These are phyloP conservation scores for Numida meleagris DNA, from an alignment of 2,113 vertebrate species.

Conservation along the genomic window DNA sequence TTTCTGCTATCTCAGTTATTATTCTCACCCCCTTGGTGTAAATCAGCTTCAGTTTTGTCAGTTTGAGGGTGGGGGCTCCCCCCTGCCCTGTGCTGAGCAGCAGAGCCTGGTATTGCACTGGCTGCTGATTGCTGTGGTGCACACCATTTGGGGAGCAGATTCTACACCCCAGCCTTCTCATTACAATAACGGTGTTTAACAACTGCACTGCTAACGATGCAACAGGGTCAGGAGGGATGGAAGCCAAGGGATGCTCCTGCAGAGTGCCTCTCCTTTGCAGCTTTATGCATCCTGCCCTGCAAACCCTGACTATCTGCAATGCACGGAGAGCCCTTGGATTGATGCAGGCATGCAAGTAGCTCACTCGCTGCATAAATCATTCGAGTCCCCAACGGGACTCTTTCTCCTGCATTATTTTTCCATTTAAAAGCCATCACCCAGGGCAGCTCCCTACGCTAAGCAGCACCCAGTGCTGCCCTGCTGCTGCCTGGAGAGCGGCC, in stretches of 20 bases:
- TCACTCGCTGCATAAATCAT: neutral
- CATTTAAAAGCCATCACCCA: neutral
- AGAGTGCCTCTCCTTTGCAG: neutral
- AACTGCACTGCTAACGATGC: neutral
- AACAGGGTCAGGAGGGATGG: neutral
- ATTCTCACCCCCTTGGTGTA: neutral
- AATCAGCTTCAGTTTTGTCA: neutral
- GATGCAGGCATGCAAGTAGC: neutral
- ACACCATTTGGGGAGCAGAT: neutral
- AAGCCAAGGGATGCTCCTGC: neutral
- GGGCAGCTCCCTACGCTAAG: neutral
- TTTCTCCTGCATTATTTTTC: neutral
- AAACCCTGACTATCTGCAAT: neutral
- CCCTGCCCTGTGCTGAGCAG: neutral
- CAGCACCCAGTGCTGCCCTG: neutral
- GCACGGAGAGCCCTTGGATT: neutral
- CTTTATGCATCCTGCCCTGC: neutral
- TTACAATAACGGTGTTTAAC: neutral
- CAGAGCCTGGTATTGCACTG: neutral
- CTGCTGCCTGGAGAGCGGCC: neutral
- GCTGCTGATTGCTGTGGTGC: neutral
- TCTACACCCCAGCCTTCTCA: neutral
- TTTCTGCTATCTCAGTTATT: too few relatives aligned
- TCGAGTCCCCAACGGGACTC: neutral
- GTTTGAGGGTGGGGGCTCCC: neutral